phyloP scores from a whole-genome alignment of 2,888 invertebrate genomes.

The Operophtera brumata region DNA sequence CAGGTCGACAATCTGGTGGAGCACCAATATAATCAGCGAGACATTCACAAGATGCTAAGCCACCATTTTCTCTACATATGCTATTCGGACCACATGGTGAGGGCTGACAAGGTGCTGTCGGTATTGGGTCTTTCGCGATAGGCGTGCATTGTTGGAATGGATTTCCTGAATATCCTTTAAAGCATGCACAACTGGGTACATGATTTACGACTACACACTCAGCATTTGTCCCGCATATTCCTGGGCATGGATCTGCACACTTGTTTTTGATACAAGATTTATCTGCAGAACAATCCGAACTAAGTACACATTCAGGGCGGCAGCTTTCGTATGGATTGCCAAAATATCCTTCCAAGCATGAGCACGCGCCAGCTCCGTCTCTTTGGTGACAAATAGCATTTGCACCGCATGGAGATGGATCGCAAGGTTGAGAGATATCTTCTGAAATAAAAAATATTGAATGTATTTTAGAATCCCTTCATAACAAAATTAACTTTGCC shows the following conservation, averaged over 20 bases:
- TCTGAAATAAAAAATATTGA: slow-evolving; percentile 58
- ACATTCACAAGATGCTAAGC: slow-evolving; percentile 87
- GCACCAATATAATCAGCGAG: slow-evolving; percentile 84
- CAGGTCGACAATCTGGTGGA: slow-evolving; percentile 87
- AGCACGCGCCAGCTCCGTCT: slow-evolving; percentile 89
- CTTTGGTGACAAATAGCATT: slow-evolving; percentile 90
- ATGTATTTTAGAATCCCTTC: background rate
- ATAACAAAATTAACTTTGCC: background rate
- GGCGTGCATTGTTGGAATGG: slow-evolving; percentile 76
- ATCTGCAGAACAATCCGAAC: slow-evolving; percentile 91
- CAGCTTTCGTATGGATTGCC: slow-evolving; percentile 94
- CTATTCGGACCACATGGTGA: slow-evolving; percentile 89
- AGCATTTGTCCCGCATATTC: slow-evolving; percentile 90
- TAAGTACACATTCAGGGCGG: slow-evolving; percentile 92
- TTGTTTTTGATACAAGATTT: slow-evolving; percentile 91
- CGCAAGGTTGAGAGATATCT: slow-evolving; percentile 86
- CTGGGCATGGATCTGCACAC: slow-evolving; percentile 92
- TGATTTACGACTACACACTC: slow-evolving; percentile 92
- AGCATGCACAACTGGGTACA: slow-evolving; percentile 91
- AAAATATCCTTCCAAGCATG: slow-evolving; percentile 89
- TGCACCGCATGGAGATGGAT: slow-evolving; percentile 92
- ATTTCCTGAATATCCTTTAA: slow-evolving; percentile 86
- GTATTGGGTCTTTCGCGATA: slow-evolving; percentile 49
- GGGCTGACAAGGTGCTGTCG: slow-evolving; percentile 85
- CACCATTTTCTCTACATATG: slow-evolving; percentile 86